phyloP scores from a whole-genome alignment of 2,113 vertebrate species.

The Taxidea taxus region DNA sequence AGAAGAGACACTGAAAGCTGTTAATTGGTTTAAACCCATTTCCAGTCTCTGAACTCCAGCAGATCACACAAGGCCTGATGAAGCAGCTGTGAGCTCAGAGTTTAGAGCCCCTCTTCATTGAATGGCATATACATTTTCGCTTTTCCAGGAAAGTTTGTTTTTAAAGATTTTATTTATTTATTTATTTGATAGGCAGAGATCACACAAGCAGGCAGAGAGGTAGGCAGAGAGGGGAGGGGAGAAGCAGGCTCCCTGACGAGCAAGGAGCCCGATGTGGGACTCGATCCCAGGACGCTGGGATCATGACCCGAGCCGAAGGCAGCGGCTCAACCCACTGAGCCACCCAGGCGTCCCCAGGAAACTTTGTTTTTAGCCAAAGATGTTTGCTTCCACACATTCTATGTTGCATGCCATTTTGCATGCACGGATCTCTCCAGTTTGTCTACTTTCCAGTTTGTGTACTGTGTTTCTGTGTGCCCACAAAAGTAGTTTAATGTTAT shows the following conservation, averaged over 20 bases:
- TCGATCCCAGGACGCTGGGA: too few relatives aligned
- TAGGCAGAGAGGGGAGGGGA: too few relatives aligned
- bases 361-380: slow-evolving; percentile 57
- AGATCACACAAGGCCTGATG: slow-evolving; percentile 62
- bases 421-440: neutral
- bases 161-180: too few relatives aligned
- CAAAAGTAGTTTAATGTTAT: neutral
- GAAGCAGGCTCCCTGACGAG: too few relatives aligned
- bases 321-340: too few relatives aligned
- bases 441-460: neutral
- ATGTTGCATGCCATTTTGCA: neutral
- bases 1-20: slow-evolving; percentile 65
- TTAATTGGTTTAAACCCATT: slow-evolving; percentile 75
- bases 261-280: too few relatives aligned
- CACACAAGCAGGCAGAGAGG: too few relatives aligned
- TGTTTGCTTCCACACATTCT: neutral
- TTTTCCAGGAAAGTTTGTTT: slow-evolving; percentile 68
- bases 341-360: too few relatives aligned
- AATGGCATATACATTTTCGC: slow-evolving; percentile 61
- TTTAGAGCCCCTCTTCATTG: slow-evolving; percentile 77
- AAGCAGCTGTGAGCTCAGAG: slow-evolving; percentile 76
- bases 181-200: too few relatives aligned
- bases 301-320: too few relatives aligned
- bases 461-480: neutral
- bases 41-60: slow-evolving; percentile 65